A percentile compares a stretch with the other conserved stretches of the same genome.
These are phyloP conservation scores for Heterotilapia buettikoferi DNA, from an alignment of 2,113 vertebrate genomes.

Conservation along the genomic window DNA sequence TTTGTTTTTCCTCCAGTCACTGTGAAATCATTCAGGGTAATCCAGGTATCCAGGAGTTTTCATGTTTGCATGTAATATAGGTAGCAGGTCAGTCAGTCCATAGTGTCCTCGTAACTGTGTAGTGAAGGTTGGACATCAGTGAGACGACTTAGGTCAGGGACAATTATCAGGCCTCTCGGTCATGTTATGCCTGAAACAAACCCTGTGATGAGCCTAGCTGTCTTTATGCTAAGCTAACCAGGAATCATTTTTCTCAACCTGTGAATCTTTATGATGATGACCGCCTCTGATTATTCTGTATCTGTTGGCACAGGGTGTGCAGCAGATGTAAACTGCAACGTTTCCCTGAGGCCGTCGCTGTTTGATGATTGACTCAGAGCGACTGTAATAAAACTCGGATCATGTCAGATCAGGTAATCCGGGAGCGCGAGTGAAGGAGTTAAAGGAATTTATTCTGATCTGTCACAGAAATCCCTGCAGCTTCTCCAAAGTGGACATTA, in stretches of 20 bases:
- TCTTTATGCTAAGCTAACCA: neutral
- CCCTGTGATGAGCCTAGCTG: neutral
- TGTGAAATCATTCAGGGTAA: neutral
- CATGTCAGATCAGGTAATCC: constrained; percentile 19
- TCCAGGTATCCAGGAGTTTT: neutral
- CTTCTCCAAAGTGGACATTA: constrained; percentile 12
- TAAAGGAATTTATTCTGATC: constrained; percentile 16
- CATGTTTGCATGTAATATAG: neutral
- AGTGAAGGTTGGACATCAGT: neutral
- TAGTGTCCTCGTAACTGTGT: neutral
- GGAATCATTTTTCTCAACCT: neutral
- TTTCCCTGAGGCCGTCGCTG: neutral
- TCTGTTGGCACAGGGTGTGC: neutral
- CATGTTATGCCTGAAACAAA: neutral
- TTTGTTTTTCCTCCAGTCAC: neutral
- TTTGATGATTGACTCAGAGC: neutral
- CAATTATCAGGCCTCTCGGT: neutral
- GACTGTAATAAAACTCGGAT: constrained; percentile 40
- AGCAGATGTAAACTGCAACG: neutral
- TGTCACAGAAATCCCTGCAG: constrained; percentile 6
- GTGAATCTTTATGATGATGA: neutral
- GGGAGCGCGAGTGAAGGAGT: neutral
- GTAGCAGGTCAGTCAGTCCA: neutral
- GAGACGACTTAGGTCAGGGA: neutral
- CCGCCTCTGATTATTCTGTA: neutral